Evolutionary conservation across 2,113 vertebrate genomes (phyloP).

Genomic region (Naja naja): DNA sequence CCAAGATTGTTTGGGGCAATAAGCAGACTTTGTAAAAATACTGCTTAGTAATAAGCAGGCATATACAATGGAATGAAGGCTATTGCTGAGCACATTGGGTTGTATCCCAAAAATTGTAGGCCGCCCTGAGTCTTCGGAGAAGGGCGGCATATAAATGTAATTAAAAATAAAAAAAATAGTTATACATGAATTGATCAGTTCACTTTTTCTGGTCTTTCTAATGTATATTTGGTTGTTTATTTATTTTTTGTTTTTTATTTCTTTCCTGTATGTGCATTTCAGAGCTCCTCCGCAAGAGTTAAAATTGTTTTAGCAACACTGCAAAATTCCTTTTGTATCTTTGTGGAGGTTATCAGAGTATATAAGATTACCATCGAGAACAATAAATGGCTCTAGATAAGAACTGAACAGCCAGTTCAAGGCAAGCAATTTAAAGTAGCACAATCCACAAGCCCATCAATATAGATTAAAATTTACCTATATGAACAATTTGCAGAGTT

Average conservation of each 20-base stretch:
- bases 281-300: constrained; percentile 19
- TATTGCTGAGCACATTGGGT: no score
- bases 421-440: constrained; percentile 39
- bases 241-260: background rate
- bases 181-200: no score
- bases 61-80: no score
- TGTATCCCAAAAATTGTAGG: no score
- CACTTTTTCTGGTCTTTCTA: background rate
- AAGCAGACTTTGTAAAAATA: no score
- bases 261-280: constrained; percentile 20
- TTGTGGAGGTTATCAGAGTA: constrained; percentile 42
- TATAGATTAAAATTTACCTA: constrained; percentile 36
- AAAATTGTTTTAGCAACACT: constrained; percentile 59
- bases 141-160: no score
- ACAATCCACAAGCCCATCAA: constrained; percentile 29
- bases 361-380: constrained; percentile 56
- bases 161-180: no score
- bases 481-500: constrained; percentile 23
- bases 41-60: no score
- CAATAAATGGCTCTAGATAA: constrained; percentile 56
- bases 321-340: constrained; percentile 58
- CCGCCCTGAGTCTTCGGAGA: no score
- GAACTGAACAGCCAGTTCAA: constrained; percentile 46
- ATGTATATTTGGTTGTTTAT: background rate
- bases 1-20: no score